Evolutionary conservation across 2,797 vertebrate genomes (phyloP).

Genomic region (Hemibagrus guttatus): DNA sequence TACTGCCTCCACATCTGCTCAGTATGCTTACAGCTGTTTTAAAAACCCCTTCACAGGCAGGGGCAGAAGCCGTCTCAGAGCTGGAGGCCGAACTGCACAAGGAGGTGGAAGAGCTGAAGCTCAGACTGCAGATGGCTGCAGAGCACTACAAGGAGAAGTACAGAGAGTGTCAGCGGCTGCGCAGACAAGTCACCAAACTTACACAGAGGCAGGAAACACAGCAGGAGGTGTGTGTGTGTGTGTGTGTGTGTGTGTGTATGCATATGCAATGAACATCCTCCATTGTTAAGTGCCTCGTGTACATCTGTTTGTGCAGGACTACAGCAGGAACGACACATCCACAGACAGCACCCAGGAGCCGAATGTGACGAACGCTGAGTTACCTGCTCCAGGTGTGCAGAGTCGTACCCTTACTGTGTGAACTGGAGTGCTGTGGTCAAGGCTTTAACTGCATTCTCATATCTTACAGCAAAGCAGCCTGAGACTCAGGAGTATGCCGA

Average conservation of each 20-base stretch:
- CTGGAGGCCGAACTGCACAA: constrained; percentile 91
- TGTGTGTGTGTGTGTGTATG: neutral
- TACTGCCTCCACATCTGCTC: neutral
- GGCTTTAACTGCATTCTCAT: neutral
- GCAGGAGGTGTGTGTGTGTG: constrained; percentile 30
- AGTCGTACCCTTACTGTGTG: neutral
- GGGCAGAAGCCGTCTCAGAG: constrained; percentile 66
- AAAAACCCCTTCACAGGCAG: constrained; percentile 15
- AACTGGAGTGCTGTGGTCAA: neutral
- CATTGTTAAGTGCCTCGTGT: neutral
- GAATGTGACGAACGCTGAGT: constrained; percentile 72
- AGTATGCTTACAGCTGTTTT: neutral
- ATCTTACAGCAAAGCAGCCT: constrained; percentile 15
- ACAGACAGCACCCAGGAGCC: constrained; percentile 78
- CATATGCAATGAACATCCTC: too few species aligned
- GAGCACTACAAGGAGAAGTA: constrained; percentile 99
- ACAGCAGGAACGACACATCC: constrained; percentile 72
- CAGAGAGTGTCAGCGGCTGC: constrained; percentile 93
- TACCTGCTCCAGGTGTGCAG: constrained; percentile 80
- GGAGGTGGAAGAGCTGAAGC: constrained; percentile 96
- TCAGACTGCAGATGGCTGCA: constrained; percentile 96
- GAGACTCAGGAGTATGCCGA: constrained; percentile 30
- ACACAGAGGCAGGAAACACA: constrained; percentile 75
- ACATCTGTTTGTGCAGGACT: constrained; percentile 65
- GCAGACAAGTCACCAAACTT: constrained; percentile 91